Conservation (phyloP, 2,888 invertebrate species). For the Rotaria sp. region DNA sequence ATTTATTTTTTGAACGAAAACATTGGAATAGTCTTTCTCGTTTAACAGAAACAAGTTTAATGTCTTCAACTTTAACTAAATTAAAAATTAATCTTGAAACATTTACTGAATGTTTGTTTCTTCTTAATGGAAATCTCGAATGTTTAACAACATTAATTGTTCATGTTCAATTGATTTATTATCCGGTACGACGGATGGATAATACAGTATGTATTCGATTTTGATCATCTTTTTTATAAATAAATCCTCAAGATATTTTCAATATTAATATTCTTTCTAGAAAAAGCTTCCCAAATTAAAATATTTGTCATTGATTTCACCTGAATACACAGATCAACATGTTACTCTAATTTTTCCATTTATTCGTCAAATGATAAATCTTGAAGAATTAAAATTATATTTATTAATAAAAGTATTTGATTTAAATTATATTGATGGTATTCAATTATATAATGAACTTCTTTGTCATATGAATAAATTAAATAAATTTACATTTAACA, state of each 20-base stretch:
- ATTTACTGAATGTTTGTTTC: not conserved
- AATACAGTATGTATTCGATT: not conserved
- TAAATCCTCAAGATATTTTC: not conserved
- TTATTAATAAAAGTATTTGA: not conserved
- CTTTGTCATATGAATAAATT: not conserved
- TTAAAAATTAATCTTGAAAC: not conserved
- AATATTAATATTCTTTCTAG: not conserved
- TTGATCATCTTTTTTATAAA: not conserved
- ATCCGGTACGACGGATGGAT: not conserved
- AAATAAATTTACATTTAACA: slow-evolving; percentile 2
- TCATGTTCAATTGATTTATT: not conserved
- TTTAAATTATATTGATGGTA: not conserved
- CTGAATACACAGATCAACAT: not conserved
- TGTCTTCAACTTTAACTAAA: too few species aligned
- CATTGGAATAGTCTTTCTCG: not conserved
- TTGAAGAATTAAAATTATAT: not conserved
- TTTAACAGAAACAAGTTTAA: not conserved
- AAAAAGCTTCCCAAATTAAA: not conserved
- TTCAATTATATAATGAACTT: not conserved
- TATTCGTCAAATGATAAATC: not conserved
- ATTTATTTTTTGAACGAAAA: not conserved
- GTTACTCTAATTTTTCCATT: not conserved
- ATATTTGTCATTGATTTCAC: not conserved
- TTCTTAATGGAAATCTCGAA: not conserved
- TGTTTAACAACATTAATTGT: not conserved